A percentile compares a stretch with the other conserved stretches of the same genome.
phyloP scores from a whole-genome alignment of 2,113 vertebrate species.

The Grallaria varia region DNA sequence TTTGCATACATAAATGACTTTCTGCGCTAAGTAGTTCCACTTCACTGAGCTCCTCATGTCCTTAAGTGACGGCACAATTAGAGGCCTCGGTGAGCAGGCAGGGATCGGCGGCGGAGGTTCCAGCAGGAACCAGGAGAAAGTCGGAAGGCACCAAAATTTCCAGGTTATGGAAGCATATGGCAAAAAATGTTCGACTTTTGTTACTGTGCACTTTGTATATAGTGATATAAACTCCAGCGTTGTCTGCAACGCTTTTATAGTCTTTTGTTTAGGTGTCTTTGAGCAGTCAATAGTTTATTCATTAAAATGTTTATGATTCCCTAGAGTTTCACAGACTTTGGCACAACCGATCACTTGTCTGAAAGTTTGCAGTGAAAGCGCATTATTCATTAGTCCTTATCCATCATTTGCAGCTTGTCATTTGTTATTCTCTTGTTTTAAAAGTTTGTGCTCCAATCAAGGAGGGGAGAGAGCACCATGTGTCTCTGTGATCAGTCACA shows the following conservation, averaged over 20 bases:
- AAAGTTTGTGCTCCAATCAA: slow-evolving; percentile 63
- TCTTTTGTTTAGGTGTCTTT: slow-evolving; percentile 42
- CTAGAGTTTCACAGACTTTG: slow-evolving; percentile 47
- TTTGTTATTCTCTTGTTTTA: slow-evolving; percentile 68
- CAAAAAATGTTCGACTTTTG: slow-evolving; percentile 26
- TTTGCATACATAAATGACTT: slow-evolving; percentile 23
- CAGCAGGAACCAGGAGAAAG: not conserved
- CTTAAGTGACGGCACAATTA: not conserved
- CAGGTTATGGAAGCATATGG: slow-evolving; percentile 36
- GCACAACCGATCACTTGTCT: slow-evolving; percentile 45
- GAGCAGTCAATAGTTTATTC: slow-evolving; percentile 62
- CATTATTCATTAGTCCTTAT: slow-evolving; percentile 63
- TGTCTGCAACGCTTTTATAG: not conserved
- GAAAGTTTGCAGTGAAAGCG: slow-evolving; percentile 45
- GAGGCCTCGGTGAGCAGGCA: not conserved
- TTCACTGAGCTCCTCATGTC: slow-evolving; percentile 15
- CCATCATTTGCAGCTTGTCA: slow-evolving; percentile 65
- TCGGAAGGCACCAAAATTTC: not conserved
- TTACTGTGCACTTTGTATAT: not conserved
- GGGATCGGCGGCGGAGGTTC: rapidly evolving
- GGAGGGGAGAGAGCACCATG: slow-evolving; percentile 62
- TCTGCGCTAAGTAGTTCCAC: slow-evolving; percentile 22
- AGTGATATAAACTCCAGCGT: slow-evolving; percentile 4
- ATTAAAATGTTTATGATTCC: slow-evolving; percentile 63
- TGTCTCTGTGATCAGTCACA: slow-evolving; percentile 64